phyloP scores from a whole-genome alignment of 2,888 invertebrate genomes.

The Lasioglossum zephyrum region DNA sequence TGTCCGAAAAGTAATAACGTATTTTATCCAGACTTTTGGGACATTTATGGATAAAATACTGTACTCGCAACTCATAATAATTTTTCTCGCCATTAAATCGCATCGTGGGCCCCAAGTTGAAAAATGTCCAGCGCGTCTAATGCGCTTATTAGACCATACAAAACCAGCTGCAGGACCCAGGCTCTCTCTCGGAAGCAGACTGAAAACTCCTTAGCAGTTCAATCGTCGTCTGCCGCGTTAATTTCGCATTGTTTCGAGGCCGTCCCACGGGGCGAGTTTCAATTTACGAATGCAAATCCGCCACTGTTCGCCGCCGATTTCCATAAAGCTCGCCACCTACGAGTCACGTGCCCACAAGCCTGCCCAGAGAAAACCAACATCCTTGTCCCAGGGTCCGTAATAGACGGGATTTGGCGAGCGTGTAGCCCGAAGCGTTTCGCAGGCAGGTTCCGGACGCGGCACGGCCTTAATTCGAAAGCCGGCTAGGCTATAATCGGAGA shows the following conservation, averaged over 20 bases:
- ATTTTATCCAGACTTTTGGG: no score
- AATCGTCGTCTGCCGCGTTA: constrained; percentile 23
- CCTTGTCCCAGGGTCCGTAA: constrained; percentile 53
- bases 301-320: constrained; percentile 31
- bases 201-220: not conserved
- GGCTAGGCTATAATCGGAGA: constrained; percentile 76
- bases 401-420: constrained; percentile 60
- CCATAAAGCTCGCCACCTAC: constrained; percentile 52
- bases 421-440: constrained; percentile 66
- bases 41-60: no score
- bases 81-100: not conserved
- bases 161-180: not conserved
- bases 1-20: no score
- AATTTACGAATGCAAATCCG: constrained; percentile 48
- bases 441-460: constrained; percentile 66
- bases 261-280: constrained; percentile 38
- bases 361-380: constrained; percentile 44
- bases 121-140: not conserved
- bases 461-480: constrained; percentile 73
- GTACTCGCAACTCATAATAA: not conserved
- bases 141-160: not conserved
- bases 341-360: constrained; percentile 66
- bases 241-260: constrained; percentile 36
- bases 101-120: not conserved
- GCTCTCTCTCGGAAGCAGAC: not conserved